Evolutionary conservation across 2,888 invertebrate species (phyloP), one percentile per base, ranked within the genome.

Genomic region (Lumbricus terrestris): DNA sequence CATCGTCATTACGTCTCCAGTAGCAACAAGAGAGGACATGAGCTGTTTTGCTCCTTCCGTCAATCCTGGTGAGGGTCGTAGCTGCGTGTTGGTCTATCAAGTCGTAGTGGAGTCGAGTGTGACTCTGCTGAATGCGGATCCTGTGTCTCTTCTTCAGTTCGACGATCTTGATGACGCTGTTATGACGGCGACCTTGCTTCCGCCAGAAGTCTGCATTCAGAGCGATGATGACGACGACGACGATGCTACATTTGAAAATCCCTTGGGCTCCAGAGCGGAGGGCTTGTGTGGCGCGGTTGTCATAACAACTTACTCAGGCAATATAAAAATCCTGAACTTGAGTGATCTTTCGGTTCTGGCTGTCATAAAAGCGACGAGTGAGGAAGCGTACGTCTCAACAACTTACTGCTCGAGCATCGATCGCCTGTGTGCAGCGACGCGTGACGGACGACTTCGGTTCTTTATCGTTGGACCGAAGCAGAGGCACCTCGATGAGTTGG

Each of bases 351-450:
- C 96, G 92, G 96, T 96, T 11, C 95, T 97, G 15, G 96, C 97
- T 0, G 96, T 96, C 91, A 97, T 94, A 33, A 89, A 91, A n/a
- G 93, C 94, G 20, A 93, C 93, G 16, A 91, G 42, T 40, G 38
- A 88, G n/a, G 88, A 40, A 29, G 88, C 18, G 13, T 42, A 42
- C 33, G 34, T 42, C 34, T 88, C 88, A 34, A 42, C 88, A 33
- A 42, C 88, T 88, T 89, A 69, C 34, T 90, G 93, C 94, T 33
- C 92, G 96, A 96, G 96, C 94, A 96, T 98, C 91, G 98, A 98
- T 94, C 96, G 97, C 89, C 95, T 98, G 47, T 98, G 98, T 94
- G 97, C 97, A 3, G 97, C 97, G 88, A 97, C 98, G 0, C 96
- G 96, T 93, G 96, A 96, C 90, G 98, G 98, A 11, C 96, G 97